phyloP scores from a whole-genome alignment of 92 coral and sea anemone species.

The Parazoanthus swiftii region DNA sequence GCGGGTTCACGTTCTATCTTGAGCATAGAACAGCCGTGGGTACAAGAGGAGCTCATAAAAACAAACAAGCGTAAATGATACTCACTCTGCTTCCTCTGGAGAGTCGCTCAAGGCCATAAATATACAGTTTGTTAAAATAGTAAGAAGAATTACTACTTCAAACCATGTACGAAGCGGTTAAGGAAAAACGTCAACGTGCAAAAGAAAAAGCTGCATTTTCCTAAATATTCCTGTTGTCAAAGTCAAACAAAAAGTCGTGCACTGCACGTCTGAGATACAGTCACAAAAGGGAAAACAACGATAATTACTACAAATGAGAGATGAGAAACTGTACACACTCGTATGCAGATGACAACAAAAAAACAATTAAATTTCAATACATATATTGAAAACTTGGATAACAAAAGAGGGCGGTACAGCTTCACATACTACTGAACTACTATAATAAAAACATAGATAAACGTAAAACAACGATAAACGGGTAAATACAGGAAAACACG shows the following conservation, averaged over 20 bases:
- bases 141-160: constrained; percentile 93
- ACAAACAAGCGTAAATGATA: not conserved
- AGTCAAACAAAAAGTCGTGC: not conserved
- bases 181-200: constrained; percentile 52
- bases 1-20: not conserved
- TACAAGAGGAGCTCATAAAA: not conserved
- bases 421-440: no score
- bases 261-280: not conserved
- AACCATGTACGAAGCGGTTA: constrained; percentile 74
- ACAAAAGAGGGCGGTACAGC: no score
- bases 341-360: no score
- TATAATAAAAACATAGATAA: no score
- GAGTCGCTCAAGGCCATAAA: constrained; percentile 97
- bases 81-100: constrained; percentile 97
- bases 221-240: not conserved
- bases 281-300: not conserved
- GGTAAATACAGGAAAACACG: not conserved
- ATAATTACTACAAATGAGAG: not conserved
- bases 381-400: not conserved
- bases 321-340: not conserved
- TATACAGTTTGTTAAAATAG: constrained; percentile 99
- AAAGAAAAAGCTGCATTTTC: not conserved
- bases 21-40: not conserved
- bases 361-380: no score
- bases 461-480: no score